Percentiles rank a stretch among this genome's conserved stretches.
Conservation (phyloP, 2,797 vertebrate species). For the Urophycis tenuis region DNA sequence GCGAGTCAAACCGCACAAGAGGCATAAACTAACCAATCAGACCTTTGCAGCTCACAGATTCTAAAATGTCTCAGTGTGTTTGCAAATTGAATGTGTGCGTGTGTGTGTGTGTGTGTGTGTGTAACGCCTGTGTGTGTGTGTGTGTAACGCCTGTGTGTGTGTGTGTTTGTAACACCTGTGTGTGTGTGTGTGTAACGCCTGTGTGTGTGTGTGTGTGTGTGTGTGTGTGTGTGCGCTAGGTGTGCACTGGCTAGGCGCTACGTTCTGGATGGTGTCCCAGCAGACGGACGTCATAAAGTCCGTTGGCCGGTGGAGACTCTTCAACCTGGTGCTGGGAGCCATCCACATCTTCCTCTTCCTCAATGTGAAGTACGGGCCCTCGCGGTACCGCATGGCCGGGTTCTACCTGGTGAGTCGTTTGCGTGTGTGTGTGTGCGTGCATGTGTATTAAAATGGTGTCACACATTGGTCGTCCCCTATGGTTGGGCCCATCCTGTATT, state of each 20-base stretch:
- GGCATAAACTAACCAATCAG: not conserved
- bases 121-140: not conserved
- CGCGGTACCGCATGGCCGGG: conserved; percentile 69
- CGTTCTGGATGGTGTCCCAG: conserved; percentile 86
- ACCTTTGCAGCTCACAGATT: too few relatives aligned
- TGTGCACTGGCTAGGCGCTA: conserved; percentile 80
- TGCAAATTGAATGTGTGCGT: not conserved
- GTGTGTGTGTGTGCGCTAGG: conserved; percentile 53
- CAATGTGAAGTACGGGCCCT: conserved; percentile 74
- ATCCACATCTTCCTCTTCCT: conserved; percentile 80
- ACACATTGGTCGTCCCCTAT: not conserved
- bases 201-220: not conserved
- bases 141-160: not conserved
- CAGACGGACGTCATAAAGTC: conserved; percentile 76
- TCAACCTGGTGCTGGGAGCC: conserved; percentile 77
- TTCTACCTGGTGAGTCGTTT: conserved; percentile 78
- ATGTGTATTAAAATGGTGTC: not conserved
- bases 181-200: conserved; percentile 19
- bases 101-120: not conserved
- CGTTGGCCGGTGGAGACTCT: conserved; percentile 74
- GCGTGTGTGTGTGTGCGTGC: conserved; percentile 2
- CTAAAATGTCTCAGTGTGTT: not conserved
- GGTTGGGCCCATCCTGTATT: not conserved
- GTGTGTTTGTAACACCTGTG: too few relatives aligned
- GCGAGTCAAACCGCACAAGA: not conserved